These are phyloP conservation scores for Lysiphlebus fabarum DNA, from an alignment of 1,140 invertebrate genomes.

Conservation along the genomic window DNA sequence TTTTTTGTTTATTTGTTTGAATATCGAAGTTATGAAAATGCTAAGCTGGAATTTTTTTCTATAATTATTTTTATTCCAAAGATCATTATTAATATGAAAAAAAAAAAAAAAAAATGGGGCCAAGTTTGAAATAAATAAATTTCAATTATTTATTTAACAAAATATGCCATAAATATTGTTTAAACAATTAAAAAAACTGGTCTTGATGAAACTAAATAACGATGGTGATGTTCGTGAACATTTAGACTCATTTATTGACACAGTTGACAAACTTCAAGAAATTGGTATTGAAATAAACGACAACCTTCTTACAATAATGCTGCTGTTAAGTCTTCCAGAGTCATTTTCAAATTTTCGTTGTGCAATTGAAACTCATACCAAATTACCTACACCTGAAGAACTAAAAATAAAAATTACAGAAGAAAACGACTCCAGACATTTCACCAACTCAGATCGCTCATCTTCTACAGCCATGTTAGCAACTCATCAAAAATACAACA, in stretches of 20 bases:
- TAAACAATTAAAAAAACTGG: slow-evolving; percentile 5
- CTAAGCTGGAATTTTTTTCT: no score
- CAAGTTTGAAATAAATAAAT: no score
- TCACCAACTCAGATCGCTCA: no score
- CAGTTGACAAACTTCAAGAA: slow-evolving; percentile 10
- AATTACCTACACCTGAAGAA: slow-evolving; percentile 1
- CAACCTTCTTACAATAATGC: not conserved
- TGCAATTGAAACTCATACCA: slow-evolving; percentile 12
- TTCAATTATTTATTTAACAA: no score
- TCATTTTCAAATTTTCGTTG: slow-evolving; percentile 14
- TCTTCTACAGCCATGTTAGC: no score
- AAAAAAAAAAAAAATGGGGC: no score
- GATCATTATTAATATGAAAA: no score
- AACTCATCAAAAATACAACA: no score
- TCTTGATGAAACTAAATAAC: not conserved
- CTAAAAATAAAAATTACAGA: slow-evolving; percentile 8
- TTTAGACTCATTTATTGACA: slow-evolving; percentile 6
- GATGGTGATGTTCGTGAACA: slow-evolving; percentile 6
- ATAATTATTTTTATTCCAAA: no score
- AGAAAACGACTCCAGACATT: slow-evolving; percentile 1
- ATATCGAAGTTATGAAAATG: no score
- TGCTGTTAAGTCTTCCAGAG: slow-evolving; percentile 6
- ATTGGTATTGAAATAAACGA: slow-evolving; percentile 12
- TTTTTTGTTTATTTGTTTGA: no score
- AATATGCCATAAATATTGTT: no score